Evolutionary conservation across 1,140 invertebrate species (phyloP), one percentile per base, ranked within the genome.

Genomic region (Penaeus vannamei): DNA sequence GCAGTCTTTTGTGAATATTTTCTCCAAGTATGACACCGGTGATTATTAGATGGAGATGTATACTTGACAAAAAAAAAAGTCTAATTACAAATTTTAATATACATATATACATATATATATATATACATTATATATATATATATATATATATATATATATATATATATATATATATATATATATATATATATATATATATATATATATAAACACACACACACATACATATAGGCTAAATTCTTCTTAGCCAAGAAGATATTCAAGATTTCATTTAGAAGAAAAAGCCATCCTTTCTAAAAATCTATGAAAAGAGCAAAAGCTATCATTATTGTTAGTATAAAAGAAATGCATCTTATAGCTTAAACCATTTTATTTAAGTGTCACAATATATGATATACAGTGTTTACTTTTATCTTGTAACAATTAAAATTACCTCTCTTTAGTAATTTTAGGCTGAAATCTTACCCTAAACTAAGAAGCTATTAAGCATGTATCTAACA

Each of bases 381-480:
- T 89, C 87, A 89, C 87, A 89, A 89, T 89, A 89, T 89, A 89
- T 89, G 87, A 89, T 89, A 89, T 89, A 89, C 87, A 89, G 87
- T 89, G 87, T 82, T 89, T 83, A 89, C 82, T 89, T 88, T 89
- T 84, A 84, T 84, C 84, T 72, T 89, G 82, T 89, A 89, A 89
- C 87, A 89, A 85, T 89, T 89, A 89, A 89, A 69, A 89, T 89
- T 89, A 89, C 87, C 83, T 79, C 72, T 84, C 32, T 84, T 79
- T 42, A 88, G 80, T 72, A 36, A 89, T 80, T 80, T 89, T 89
- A 85, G 87, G 61, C 82, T 61, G 87, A 89, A 79, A 84, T 69
- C 82, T 89, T 89, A 89, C 53, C 87, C 83, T 89, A 89, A 89
- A 83, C 87, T 89, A 85, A 79, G 29, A 89, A 89, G 87, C 82